Conservation (phyloP, 2,797 vertebrate species). For the Sebastes umbrosus region DNA sequence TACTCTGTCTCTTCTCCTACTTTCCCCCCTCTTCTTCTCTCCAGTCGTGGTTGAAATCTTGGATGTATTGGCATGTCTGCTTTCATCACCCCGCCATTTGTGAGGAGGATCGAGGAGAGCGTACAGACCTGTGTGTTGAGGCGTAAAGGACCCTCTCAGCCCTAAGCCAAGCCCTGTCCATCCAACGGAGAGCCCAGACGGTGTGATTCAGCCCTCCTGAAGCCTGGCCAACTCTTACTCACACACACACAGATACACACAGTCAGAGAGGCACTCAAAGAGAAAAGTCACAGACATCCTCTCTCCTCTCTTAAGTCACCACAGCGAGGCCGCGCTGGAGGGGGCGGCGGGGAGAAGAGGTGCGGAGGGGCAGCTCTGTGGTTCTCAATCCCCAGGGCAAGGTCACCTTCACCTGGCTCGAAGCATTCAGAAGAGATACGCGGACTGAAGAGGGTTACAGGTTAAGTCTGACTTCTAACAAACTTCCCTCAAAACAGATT, state of each 20-base stretch:
- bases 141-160: constrained; percentile 82
- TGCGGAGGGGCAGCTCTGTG: constrained; percentile 40
- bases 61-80: constrained; percentile 71
- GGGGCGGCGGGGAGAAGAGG: constrained; percentile 23
- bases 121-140: constrained; percentile 71
- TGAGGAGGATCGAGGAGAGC: constrained; percentile 70
- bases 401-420: constrained; percentile 64
- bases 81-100: constrained; percentile 67
- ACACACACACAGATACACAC: constrained; percentile 36
- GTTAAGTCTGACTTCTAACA: constrained; percentile 67
- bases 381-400: constrained; percentile 67
- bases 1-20: constrained; percentile 31
- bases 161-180: constrained; percentile 79
- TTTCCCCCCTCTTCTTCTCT: constrained; percentile 33
- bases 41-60: constrained; percentile 62
- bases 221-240: constrained; percentile 74
- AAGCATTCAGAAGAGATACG: constrained; percentile 35
- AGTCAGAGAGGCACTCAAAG: constrained; percentile 47
- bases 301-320: constrained; percentile 55
- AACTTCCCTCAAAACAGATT: constrained; percentile 69
- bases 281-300: constrained; percentile 66
- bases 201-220: constrained; percentile 82
- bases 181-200: constrained; percentile 78
- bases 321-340: constrained; percentile 30
- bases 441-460: constrained; percentile 39